Evolutionary conservation across 1,140 invertebrate species (phyloP), one percentile per base, ranked within the genome.

Genomic region (Solenopsis invicta): DNA sequence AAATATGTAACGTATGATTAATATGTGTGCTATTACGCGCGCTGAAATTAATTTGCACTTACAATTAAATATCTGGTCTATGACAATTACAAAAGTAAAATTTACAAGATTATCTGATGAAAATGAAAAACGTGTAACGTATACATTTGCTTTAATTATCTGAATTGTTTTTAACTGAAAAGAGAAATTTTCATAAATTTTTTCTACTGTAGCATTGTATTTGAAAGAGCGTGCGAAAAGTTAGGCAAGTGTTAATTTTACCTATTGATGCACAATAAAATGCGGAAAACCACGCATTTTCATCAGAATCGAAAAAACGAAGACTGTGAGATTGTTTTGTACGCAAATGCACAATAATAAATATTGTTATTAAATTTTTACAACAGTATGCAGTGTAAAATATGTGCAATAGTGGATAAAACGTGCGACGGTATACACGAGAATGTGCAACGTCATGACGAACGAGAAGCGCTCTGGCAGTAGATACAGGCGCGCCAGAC

Each of bases 401-500:
- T 50, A 21, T 45, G 16, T 12, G 9, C 24, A n/a, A 69, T 13
- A 61, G 21, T 41, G 37, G 29, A 21, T 66, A 41, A 24, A 67
- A n/a, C n/a, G 66, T n/a, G n/a, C 37, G 6, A 18, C 1, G 24
- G n/a, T 52, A 72, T 21, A 16, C 50, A 16, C 66, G 66, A 12
- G 29, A 82, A 59, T 50, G n/a, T 56, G 69, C 56, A 84, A 48
- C 45, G 54, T 84, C 41, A 50, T 13, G 69, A 16, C 24, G 41
- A 37, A 45, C 54, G 50, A 48, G 16, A 4, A 74, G 24, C 48
- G 61, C 45, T 41, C 29, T 45, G 67, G 8, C 29, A 50, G 67
- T 62, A 50, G 69, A 61, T 84, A 84, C n/a, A 61, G 69, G n/a
- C 41, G n/a, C 45, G 45, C 24, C 52, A 81, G 76, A 41, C 41